Conservation (phyloP, 2,888 invertebrate genomes). For the Nemurella pictetii region DNA sequence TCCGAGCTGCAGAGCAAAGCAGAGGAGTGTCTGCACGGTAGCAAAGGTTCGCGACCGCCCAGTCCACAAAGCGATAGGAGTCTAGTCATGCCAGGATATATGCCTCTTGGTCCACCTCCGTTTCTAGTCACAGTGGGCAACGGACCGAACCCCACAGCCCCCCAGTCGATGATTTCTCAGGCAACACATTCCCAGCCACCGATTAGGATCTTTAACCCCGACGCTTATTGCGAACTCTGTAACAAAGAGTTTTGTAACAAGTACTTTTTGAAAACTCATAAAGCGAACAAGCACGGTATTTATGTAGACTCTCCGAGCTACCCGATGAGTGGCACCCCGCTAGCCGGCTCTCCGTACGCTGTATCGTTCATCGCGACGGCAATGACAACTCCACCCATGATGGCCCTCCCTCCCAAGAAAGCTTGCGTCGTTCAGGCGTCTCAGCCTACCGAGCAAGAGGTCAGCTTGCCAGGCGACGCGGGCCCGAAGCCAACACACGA, state of each 20-base stretch:
- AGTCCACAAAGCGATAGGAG: conserved; percentile 32
- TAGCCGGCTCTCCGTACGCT: conserved; percentile 23
- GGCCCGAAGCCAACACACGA: conserved; percentile 61
- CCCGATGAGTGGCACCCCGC: conserved; percentile 39
- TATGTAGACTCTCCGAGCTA: conserved; percentile 61
- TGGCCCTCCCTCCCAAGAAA: conserved; percentile 42
- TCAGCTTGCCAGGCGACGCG: not conserved
- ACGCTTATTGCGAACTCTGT: conserved; percentile 96
- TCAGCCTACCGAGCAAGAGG: conserved; percentile 2
- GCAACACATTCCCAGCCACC: conserved; percentile 39
- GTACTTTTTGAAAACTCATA: conserved; percentile 96
- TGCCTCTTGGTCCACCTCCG: conserved; percentile 35
- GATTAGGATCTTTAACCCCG: conserved; percentile 86
- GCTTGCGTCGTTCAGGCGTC: conserved; percentile 27
- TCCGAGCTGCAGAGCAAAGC: conserved; percentile 50
- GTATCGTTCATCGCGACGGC: conserved; percentile 32
- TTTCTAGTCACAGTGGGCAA: conserved; percentile 33
- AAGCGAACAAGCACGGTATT: conserved; percentile 96
- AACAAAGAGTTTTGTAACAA: conserved; percentile 99
- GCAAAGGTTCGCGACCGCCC: conserved; percentile 39
- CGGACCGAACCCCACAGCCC: not conserved
- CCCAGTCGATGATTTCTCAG: not conserved
- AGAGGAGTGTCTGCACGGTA: conserved; percentile 45
- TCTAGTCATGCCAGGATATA: conserved; percentile 34
- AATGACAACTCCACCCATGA: conserved; percentile 35